A percentile compares a stretch with the other conserved stretches of the same genome.
Evolutionary conservation across 2,797 vertebrate genomes (phyloP).

Genomic region (Phrynocephalus guinanensis): DNA sequence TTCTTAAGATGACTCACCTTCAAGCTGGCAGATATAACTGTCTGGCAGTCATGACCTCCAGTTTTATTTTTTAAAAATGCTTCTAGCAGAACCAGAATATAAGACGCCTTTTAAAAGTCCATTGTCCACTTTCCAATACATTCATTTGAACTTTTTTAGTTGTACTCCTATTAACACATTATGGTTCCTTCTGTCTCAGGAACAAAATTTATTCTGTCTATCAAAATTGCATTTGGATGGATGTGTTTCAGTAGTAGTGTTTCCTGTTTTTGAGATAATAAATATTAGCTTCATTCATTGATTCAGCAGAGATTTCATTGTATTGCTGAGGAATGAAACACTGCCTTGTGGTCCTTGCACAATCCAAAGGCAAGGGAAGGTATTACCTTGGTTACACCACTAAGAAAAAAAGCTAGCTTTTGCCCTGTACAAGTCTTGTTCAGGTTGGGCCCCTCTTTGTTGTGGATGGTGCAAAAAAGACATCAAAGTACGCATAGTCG

Average conservation of each 20-base stretch:
- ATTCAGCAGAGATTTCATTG: neutral
- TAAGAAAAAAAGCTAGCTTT: no score
- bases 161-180: conserved; percentile 16
- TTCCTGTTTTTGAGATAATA: conserved; percentile 7
- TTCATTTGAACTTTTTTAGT: conserved; percentile 47
- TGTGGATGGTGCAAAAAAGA: no score
- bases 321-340: no score
- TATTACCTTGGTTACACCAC: no score
- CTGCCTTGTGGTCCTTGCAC: no score
- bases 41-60: conserved; percentile 30
- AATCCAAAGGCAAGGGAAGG: no score
- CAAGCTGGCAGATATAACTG: conserved; percentile 38
- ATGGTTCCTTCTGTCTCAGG: conserved; percentile 8
- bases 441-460: no score
- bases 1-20: conserved; percentile 16
- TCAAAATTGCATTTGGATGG: conserved; percentile 19
- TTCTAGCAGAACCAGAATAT: conserved; percentile 31
- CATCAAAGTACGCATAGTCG: no score
- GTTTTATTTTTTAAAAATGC: conserved; percentile 44
- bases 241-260: no score
- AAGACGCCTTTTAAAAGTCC: conserved; percentile 39
- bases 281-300: conserved; percentile 7
- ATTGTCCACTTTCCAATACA: conserved; percentile 1
- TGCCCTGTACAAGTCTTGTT: no score
- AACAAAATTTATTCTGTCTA: neutral